phyloP scores from a whole-genome alignment of 2,797 vertebrate genomes.

The Diglossa cyanea region DNA sequence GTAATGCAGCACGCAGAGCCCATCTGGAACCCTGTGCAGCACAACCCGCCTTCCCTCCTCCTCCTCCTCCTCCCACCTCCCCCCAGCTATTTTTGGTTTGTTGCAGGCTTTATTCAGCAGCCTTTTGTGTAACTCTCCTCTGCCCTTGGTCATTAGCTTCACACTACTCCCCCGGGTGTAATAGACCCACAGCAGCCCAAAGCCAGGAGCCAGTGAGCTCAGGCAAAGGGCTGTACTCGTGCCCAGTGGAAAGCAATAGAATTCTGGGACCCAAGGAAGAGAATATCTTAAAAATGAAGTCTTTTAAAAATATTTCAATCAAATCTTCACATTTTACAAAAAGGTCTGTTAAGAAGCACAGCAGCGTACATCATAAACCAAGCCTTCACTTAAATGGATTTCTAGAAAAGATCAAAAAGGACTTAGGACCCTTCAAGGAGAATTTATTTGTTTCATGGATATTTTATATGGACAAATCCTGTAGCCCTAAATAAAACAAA shows the following conservation, averaged over 20 bases:
- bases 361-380: background rate
- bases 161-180: background rate
- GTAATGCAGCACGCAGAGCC: background rate
- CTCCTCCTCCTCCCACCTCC: background rate
- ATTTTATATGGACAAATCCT: background rate
- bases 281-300: background rate
- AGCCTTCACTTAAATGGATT: background rate
- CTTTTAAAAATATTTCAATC: background rate
- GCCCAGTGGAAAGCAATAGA: background rate
- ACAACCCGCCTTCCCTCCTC: background rate
- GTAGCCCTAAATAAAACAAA: background rate
- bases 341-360: background rate
- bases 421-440: background rate
- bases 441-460: background rate
- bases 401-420: background rate
- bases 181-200: slow-evolving; percentile 6
- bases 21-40: background rate
- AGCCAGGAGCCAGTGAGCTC: background rate
- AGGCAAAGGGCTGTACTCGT: background rate
- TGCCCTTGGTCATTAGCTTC: slow-evolving; percentile 34
- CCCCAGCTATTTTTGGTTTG: background rate
- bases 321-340: background rate
- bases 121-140: slow-evolving; percentile 33
- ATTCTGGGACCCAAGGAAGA: background rate
- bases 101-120: slow-evolving; percentile 31